Base-by-base conservation (phyloP, 23 tunicate species). In the Trididemnum nubilum region DNA sequence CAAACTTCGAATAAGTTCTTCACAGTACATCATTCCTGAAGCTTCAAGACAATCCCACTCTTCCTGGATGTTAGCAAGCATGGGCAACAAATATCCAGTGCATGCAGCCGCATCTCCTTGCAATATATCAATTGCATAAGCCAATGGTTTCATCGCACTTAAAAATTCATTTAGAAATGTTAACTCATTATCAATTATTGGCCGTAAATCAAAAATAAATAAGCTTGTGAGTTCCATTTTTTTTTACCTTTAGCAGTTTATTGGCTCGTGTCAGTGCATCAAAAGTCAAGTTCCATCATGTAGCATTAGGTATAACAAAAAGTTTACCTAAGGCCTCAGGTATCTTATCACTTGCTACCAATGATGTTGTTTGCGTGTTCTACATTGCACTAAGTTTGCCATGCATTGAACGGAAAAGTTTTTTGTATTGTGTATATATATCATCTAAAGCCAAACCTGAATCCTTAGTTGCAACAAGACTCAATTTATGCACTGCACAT, bases 141-240 rank as follows among this genome's bases (percentile, higher is more conserved):
- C 67, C 26, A n/a, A 24, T 21, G 67, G 67, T 61, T 61, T 61
- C 67, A 61, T 61, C n/a, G 29, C 29, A 61, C 67, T 61, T 61
- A 21, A 24, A 24, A 21, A 61, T 61, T 21, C 26, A 61, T 22
- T 24, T 21, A 61, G 67, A 61, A 61, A 61, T 61, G 26, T 24
- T 4, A 61, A 26, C 67, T 61, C 67, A 44, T 44, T 15, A 44
- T 44, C 54, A 44, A 7, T 44, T 44, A 44, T 44, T 44, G 54
- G 54, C 54, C 54, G 54, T 44, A 44, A 44, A 44, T 44, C 54
- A 44, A 44, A 44, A 44, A 44, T 44, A 44, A 44, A 44, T 44
- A 44, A 44, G 54, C 54, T 44, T 44, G 54, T 44, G 54, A 44
- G 54, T 44, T 44, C 54, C 54, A 15, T 44, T 44, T 44, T n/a